Evolutionary conservation across 2,113 vertebrate genomes (phyloP).

Genomic region (Glaucidium brasilianum): DNA sequence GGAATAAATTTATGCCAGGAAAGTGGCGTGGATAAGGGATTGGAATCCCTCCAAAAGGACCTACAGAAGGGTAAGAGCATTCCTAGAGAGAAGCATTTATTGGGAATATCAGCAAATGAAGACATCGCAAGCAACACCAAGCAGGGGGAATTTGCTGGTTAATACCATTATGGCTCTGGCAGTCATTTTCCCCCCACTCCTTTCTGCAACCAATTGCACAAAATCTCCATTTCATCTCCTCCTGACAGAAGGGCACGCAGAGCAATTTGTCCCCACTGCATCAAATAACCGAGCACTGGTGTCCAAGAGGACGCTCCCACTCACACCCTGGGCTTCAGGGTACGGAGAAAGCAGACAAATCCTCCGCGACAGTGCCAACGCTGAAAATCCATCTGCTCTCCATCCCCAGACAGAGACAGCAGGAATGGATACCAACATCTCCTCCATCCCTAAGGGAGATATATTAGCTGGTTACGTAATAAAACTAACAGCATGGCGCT

Average conservation of each 20-base stretch:
- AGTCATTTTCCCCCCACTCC: background rate
- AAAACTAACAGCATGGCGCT: background rate
- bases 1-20: background rate
- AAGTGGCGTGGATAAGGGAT: background rate
- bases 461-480: slow-evolving; percentile 18
- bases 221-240: background rate
- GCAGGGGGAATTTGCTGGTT: background rate
- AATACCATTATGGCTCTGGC: background rate
- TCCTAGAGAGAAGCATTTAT: background rate
- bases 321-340: background rate
- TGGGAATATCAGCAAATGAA: background rate
- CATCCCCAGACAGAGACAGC: background rate
- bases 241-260: background rate
- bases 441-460: background rate
- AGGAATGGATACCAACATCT: slow-evolving; percentile 11
- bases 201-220: background rate
- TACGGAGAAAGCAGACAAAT: background rate
- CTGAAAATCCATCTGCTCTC: background rate
- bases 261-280: background rate
- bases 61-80: background rate
- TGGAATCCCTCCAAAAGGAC: background rate
- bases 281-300: background rate
- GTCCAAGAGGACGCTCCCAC: background rate
- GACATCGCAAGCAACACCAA: background rate
- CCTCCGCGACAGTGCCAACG: accelerated